Percentiles rank a stretch among this genome's conserved stretches.
These are phyloP conservation scores for Teleogryllus occipitalis DNA, from an alignment of 1,140 invertebrate species.

Conservation along the genomic window DNA sequence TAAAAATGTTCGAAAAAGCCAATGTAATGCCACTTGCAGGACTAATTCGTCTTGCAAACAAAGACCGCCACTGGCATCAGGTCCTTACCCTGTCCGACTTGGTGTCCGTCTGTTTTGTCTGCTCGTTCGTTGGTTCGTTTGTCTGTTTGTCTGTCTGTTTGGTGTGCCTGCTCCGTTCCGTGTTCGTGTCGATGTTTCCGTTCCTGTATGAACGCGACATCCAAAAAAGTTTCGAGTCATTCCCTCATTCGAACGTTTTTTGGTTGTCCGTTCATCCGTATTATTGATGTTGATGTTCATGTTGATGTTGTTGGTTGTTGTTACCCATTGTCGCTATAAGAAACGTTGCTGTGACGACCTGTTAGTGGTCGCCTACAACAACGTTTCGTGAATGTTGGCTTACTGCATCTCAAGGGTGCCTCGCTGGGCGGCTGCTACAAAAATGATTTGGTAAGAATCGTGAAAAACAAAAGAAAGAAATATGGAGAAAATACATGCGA, in stretches of 20 bases:
- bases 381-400: not conserved
- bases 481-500: too few relatives aligned
- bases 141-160: slow-evolving; percentile 1
- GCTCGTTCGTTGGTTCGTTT: not conserved
- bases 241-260: not conserved
- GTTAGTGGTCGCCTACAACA: not conserved
- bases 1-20: not conserved
- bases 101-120: not conserved
- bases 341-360: not conserved
- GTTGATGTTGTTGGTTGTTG: not conserved
- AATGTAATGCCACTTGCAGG: too few relatives aligned
- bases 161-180: not conserved
- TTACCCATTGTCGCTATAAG: not conserved
- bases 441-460: too few relatives aligned
- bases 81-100: not conserved
- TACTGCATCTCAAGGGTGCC: not conserved
- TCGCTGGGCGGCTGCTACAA: not conserved
- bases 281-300: not conserved
- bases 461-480: too few relatives aligned
- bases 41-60: not conserved
- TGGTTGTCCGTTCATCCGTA: not conserved
- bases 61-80: not conserved
- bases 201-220: not conserved
- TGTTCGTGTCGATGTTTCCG: not conserved
- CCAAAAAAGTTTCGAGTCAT: not conserved